A percentile compares a stretch with the other conserved stretches of the same genome.
Conservation (phyloP, 2,113 vertebrate genomes). For the Trochalopteron elliotii region DNA sequence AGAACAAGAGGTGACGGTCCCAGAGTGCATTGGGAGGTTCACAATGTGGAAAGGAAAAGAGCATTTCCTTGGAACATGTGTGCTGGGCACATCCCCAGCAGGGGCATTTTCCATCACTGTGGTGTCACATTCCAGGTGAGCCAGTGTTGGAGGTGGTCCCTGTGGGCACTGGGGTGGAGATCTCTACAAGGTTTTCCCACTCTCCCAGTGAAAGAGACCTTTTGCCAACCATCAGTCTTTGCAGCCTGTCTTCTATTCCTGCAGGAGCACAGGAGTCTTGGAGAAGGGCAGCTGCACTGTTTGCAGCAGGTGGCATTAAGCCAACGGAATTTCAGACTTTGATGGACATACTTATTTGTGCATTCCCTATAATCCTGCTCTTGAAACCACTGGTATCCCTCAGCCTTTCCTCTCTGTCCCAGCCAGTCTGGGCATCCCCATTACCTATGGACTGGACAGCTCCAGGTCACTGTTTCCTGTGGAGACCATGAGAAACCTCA, state of each 20-base stretch:
- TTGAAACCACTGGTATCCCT: background rate
- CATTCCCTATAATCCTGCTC: background rate
- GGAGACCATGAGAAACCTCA: background rate
- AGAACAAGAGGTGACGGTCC: background rate
- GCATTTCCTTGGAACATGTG: background rate
- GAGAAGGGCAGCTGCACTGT: background rate
- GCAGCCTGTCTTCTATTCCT: background rate
- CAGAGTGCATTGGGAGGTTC: background rate
- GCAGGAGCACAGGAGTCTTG: background rate
- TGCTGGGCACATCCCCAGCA: background rate
- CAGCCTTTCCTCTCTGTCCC: background rate
- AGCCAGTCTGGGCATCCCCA: background rate
- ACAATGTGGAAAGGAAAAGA: background rate
- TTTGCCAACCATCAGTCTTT: background rate
- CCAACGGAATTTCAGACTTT: background rate
- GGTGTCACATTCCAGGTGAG: background rate
- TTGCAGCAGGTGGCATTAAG: slow-evolving; percentile 16
- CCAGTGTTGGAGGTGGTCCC: background rate
- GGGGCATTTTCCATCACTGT: background rate
- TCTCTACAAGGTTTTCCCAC: background rate
- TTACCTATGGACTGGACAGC: accelerated
- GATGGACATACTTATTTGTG: background rate
- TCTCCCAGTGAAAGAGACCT: background rate
- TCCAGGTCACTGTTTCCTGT: background rate
- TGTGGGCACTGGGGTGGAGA: background rate